These are phyloP conservation scores for Pterobdella sp. DNA, from an alignment of 2,888 invertebrate species.

Conservation along the genomic window DNA sequence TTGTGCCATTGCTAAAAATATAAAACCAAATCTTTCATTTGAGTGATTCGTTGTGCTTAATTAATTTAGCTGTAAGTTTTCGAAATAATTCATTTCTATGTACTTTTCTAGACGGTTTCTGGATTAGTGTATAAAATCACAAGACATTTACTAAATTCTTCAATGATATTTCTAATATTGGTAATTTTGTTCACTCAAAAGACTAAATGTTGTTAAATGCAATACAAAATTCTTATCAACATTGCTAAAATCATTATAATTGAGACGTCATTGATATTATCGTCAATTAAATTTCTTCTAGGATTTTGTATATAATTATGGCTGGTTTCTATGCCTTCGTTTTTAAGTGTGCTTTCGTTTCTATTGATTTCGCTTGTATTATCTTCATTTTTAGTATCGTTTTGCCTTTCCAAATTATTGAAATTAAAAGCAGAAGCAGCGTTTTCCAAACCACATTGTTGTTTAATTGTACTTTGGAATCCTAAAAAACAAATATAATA, in stretches of 20 bases:
- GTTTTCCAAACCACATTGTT: no score
- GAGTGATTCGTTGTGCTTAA: no score
- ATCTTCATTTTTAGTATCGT: slow-evolving; percentile 10
- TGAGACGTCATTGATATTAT: not conserved
- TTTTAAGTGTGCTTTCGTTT: not conserved
- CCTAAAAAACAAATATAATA: not conserved
- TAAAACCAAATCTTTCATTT: no score
- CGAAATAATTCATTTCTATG: no score
- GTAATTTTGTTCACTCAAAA: no score
- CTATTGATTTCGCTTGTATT: not conserved
- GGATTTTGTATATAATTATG: not conserved
- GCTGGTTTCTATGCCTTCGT: not conserved
- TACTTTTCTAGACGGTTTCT: no score
- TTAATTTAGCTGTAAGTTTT: no score
- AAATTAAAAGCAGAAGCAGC: not conserved
- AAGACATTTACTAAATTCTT: no score
- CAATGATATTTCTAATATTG: no score
- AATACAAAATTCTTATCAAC: slow-evolving; percentile 7
- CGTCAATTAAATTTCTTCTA: not conserved
- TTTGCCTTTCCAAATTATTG: not conserved
- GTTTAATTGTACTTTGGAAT: slow-evolving; percentile 3
- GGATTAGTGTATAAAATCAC: no score
- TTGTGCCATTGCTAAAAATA: no score
- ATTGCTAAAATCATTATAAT: not conserved
- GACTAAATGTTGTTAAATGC: not conserved